Conservation (phyloP, 2,113 vertebrate genomes). For the Pogona vitticeps region DNA sequence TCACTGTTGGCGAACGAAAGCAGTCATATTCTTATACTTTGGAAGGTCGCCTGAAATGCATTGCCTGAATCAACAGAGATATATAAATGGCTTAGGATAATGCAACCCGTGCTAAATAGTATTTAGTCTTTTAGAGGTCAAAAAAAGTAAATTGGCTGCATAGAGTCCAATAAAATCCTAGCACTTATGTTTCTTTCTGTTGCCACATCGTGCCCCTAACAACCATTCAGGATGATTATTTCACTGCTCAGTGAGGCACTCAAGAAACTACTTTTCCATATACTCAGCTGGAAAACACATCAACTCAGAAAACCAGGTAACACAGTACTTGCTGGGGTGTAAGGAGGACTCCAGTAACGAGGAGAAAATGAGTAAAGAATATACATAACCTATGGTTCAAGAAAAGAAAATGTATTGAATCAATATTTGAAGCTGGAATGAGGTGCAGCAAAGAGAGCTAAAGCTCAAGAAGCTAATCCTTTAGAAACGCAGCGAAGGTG, state of each 20-base stretch:
- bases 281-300: background rate
- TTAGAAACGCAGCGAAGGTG: background rate
- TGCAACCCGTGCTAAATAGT: background rate
- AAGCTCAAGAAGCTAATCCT: background rate
- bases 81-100: background rate
- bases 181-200: background rate
- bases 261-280: background rate
- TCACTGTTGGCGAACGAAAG: background rate
- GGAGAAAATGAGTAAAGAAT: background rate
- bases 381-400: background rate
- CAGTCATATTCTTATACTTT: background rate
- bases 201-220: background rate
- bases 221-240: background rate
- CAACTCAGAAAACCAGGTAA: background rate
- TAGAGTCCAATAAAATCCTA: background rate
- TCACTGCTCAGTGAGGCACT: background rate
- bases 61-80: constrained; percentile 28
- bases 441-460: background rate
- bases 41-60: background rate
- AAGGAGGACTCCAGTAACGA: background rate
- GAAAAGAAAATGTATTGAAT: background rate
- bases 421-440: background rate
- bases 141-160: background rate
- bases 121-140: background rate
- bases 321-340: background rate